Evolutionary conservation across 2,888 invertebrate species (phyloP), one percentile per base, ranked within the genome.

Genomic region (Shargacucullia verbasci): DNA sequence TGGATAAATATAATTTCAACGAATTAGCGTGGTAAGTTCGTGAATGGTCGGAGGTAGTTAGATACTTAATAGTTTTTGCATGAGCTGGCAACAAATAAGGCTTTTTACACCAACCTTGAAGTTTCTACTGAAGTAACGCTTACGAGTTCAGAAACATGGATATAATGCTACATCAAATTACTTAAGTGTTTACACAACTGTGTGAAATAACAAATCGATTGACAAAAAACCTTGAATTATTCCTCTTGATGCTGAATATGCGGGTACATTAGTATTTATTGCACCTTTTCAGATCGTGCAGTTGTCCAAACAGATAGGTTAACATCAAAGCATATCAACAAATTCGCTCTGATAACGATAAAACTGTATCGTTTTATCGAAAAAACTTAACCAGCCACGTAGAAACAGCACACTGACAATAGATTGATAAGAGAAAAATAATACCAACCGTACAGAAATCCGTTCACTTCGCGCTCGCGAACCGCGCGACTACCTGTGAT

Each of bases 401-500:
- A 72, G 59, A 65, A 73, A 59, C 46, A 15, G 43, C 41, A 63
- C 59, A 74, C 78, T 79, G 73, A 81, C 76, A 81, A 79, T 48
- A 41, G 48, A 67, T 64, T 81, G 87, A 88, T 86, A 89, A 88
- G 75, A 83, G 78, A 86, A 83, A 85, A 83, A 78, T 68, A 60
- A 46, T 74, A 87, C 87, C 64, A 78, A 89, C 87, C 84, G 79
- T 85, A 74, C 45, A 79, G 76, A 81, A 87, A 84, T 82, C 86
- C 87, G 82, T 79, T 87, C 86, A 84, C 83, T 82, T 81, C 59
- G 69, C 73, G 71, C 66, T 61, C 50, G 55, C 58, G 45, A 79
- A 80, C 79, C 75, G 76, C 75, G 69, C 59, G 71, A 76, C 81
- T 79, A 83, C 82, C 83, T 82, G 75, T 15, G 78, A 85, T 81